Percentiles rank a stretch among this genome's conserved stretches.
phyloP scores from a whole-genome alignment of 2,888 invertebrate genomes.

The Phyllotreta cruciferae region DNA sequence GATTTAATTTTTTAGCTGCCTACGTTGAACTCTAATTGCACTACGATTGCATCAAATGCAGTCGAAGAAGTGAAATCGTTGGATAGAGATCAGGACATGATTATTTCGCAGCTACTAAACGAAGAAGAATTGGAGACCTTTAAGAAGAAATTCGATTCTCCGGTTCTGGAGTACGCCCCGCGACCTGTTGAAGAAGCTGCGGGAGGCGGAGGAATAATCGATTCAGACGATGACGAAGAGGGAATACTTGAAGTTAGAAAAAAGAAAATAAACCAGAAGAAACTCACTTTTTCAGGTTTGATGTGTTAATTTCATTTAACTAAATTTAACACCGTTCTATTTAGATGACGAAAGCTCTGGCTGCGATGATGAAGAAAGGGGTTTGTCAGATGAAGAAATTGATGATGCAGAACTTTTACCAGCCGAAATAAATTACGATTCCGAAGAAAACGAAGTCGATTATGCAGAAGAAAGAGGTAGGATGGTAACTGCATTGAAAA shows the following conservation, averaged over 20 bases:
- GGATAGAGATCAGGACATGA: conserved; percentile 52
- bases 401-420: conserved; percentile 34
- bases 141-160: conserved; percentile 52
- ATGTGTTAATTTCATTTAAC: neutral
- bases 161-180: conserved; percentile 38
- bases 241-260: conserved; percentile 39
- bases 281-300: conserved; percentile 63
- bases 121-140: conserved; percentile 54
- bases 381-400: conserved; percentile 55
- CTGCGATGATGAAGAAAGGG: conserved; percentile 49
- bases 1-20: conserved; percentile 9
- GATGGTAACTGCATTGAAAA: neutral
- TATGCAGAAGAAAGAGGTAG: conserved; percentile 35
- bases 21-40: conserved; percentile 11
- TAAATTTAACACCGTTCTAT: conserved; percentile 1
- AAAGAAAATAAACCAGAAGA: conserved; percentile 53
- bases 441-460: conserved; percentile 80
- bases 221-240: conserved; percentile 50
- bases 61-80: conserved; percentile 33
- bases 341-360: conserved; percentile 56
- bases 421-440: conserved; percentile 74
- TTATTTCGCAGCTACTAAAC: conserved; percentile 54
- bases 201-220: conserved; percentile 48
- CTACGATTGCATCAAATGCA: conserved; percentile 12
- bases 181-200: conserved; percentile 39